phyloP scores from a whole-genome alignment of 2,113 vertebrate genomes.

The Sander lucioperca region DNA sequence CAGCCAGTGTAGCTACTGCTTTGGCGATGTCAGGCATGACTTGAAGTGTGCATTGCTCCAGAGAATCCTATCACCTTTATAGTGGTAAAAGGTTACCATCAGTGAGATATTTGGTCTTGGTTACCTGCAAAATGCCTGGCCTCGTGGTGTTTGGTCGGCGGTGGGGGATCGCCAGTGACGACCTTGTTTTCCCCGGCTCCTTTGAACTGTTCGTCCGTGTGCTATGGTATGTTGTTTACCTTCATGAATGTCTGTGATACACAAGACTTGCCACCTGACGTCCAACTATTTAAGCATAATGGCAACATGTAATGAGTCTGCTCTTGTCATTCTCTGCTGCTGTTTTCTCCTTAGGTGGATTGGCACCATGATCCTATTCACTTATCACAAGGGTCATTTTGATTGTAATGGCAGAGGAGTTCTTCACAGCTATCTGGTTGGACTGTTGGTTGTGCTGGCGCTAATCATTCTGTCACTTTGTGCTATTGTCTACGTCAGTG shows the following conservation, averaged over 20 bases:
- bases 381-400: constrained; percentile 85
- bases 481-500: constrained; percentile 92
- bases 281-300: background rate
- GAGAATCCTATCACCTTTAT: background rate
- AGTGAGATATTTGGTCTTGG: background rate
- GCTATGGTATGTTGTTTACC: constrained; percentile 85
- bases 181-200: constrained; percentile 93
- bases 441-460: constrained; percentile 89
- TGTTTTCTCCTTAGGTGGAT: constrained; percentile 87
- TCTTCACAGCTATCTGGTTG: constrained; percentile 90
- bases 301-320: too few species aligned
- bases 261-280: background rate
- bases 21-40: constrained; percentile 49
- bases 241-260: background rate
- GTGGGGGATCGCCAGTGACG: constrained; percentile 95
- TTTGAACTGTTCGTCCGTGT: constrained; percentile 90
- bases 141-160: constrained; percentile 92
- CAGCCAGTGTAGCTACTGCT: background rate
- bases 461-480: constrained; percentile 87
- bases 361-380: constrained; percentile 88
- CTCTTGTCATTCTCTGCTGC: background rate
- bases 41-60: background rate
- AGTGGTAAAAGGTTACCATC: background rate
- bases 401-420: constrained; percentile 86
- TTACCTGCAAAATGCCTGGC: constrained; percentile 87